Evolutionary conservation across 2,113 vertebrate species (phyloP).

Genomic region (Hassar affinis): DNA sequence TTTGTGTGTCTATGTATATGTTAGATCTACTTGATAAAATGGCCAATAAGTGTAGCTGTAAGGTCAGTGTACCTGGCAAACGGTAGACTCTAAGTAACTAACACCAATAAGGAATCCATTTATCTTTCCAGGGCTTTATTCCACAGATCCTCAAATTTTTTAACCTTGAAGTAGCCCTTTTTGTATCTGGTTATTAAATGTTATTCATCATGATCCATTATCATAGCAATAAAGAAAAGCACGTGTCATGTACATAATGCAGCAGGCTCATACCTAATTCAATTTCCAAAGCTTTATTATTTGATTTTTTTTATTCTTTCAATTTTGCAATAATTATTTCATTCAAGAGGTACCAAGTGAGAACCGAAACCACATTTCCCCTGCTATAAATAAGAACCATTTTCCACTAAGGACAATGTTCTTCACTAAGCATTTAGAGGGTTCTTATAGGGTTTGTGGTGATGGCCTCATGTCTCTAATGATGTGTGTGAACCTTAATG

Average conservation of each 20-base stretch:
- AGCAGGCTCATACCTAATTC: slow-evolving; percentile 38
- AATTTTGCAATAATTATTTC: slow-evolving; percentile 22
- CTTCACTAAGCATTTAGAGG: slow-evolving; percentile 21
- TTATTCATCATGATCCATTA: slow-evolving; percentile 33
- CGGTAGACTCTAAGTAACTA: background rate
- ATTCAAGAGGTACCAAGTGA: slow-evolving; percentile 28
- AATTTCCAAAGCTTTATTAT: slow-evolving; percentile 16
- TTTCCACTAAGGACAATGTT: slow-evolving; percentile 39
- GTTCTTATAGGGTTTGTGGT: slow-evolving; percentile 10
- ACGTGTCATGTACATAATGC: slow-evolving; percentile 3
- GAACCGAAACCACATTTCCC: background rate
- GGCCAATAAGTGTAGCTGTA: background rate
- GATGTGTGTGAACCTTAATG: slow-evolving; percentile 39
- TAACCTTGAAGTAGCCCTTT: background rate
- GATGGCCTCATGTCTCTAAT: slow-evolving; percentile 32
- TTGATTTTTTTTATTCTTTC: background rate
- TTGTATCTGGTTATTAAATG: background rate
- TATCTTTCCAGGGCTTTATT: background rate
- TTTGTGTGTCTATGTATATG: background rate
- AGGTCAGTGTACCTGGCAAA: background rate
- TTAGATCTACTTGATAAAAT: background rate
- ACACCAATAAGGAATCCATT: background rate
- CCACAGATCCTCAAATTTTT: background rate
- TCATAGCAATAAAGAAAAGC: background rate
- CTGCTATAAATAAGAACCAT: slow-evolving; percentile 30